Evolutionary conservation across 2,113 vertebrate species (phyloP).

Genomic region (Eurypyga helias): DNA sequence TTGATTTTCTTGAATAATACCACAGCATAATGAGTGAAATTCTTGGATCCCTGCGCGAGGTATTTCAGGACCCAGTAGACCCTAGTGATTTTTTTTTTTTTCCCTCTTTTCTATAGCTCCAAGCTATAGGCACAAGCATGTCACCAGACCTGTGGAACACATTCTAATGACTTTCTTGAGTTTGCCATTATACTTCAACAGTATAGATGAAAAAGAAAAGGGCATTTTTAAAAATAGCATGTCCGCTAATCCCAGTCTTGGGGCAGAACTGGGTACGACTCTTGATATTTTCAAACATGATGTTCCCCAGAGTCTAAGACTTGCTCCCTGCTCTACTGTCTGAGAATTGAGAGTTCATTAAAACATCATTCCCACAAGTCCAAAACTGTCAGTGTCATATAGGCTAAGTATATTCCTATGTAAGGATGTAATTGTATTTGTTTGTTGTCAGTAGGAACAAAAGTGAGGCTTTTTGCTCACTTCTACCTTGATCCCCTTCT

Average conservation of each 20-base stretch:
- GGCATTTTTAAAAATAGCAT: background rate
- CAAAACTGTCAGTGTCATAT: background rate
- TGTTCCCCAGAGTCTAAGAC: background rate
- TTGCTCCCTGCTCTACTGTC: background rate
- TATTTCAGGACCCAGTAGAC: background rate
- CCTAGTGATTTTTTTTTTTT: background rate
- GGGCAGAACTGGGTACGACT: background rate
- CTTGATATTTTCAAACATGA: background rate
- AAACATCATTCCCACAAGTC: background rate
- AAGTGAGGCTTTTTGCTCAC: background rate
- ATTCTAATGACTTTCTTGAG: background rate
- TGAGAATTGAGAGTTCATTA: background rate
- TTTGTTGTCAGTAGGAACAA: background rate
- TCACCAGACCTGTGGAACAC: background rate
- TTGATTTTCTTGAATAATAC: background rate
- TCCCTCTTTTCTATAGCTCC: background rate
- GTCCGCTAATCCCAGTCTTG: background rate
- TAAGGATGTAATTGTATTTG: background rate
- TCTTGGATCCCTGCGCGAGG: background rate
- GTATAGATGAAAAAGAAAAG: rapidly evolving
- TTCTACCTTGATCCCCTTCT: background rate
- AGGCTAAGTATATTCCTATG: background rate
- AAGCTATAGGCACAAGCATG: background rate
- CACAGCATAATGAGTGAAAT: background rate
- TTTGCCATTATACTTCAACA: background rate